Evolutionary conservation across 2,797 vertebrate species (phyloP).

Genomic region (Alectoris magna): DNA sequence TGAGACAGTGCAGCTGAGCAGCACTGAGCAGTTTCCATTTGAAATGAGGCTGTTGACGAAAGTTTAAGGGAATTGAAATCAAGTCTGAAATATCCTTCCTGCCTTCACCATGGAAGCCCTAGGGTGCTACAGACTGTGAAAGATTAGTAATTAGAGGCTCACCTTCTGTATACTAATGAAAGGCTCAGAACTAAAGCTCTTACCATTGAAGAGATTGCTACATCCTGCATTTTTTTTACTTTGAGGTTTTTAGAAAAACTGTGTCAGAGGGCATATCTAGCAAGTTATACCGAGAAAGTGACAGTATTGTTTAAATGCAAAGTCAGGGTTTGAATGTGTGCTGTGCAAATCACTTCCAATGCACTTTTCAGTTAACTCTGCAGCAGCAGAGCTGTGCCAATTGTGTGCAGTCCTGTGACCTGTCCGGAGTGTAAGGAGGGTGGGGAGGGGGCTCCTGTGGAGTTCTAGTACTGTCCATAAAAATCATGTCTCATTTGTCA

Average conservation of each 20-base stretch:
- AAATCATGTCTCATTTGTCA: too few species aligned
- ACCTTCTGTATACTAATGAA: slow-evolving; percentile 71
- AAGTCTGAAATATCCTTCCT: slow-evolving; percentile 71
- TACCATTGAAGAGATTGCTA: slow-evolving; percentile 18
- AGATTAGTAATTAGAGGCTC: slow-evolving; percentile 70
- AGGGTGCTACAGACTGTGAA: slow-evolving; percentile 65
- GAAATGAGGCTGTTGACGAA: slow-evolving; percentile 61
- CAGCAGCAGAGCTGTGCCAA: too few species aligned
- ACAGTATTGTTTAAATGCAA: slow-evolving; percentile 8
- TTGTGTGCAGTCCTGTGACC: background rate
- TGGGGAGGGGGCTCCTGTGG: background rate
- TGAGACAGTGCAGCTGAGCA: slow-evolving; percentile 29
- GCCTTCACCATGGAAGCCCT: slow-evolving; percentile 67
- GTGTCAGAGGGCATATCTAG: slow-evolving; percentile 50
- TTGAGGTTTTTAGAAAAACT: slow-evolving; percentile 38
- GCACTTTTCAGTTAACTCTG: rapidly evolving
- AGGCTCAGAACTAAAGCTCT: slow-evolving; percentile 59
- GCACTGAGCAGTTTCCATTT: background rate
- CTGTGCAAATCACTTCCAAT: background rate
- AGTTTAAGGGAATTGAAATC: slow-evolving; percentile 71
- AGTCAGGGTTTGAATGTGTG: background rate
- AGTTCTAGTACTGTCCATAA: rapidly evolving
- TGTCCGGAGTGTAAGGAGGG: rapidly evolving
- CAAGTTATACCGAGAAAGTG: background rate
- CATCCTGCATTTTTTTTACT: slow-evolving; percentile 44